Evolutionary conservation across 2,888 invertebrate genomes (phyloP), one percentile per base, ranked within the genome.

Genomic region (Brenthis ino): DNA sequence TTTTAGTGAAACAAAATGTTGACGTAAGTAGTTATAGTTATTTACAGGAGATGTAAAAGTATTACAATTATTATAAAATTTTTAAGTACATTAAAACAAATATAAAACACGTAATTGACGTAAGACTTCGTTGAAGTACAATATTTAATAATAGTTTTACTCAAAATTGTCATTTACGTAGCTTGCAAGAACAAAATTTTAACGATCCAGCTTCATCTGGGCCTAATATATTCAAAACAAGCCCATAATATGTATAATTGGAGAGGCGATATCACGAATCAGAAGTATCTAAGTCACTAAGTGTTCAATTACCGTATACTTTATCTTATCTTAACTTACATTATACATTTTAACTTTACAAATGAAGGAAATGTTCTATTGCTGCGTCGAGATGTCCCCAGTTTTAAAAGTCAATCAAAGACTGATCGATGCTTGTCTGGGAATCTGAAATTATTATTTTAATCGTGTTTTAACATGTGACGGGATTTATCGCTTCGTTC

Each of bases 401-500:
- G 65, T 58, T 64, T 72, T 69, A 70, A 73, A 71, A 74, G 72
- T 74, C 74, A 76, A 77, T 76, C 74, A 76, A 69, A 65, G 64
- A 58, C 70, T 67, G 72, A 71, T 74, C 72, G 74, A 72, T 69
- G 75, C 65, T 71, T 72, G 72, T 72, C 72, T 68, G 66, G 68
- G 70, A 66, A 70, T 69, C 74, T 71, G 56, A 74, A 83, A 82
- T 82, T 82, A 83, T 83, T 82, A 82, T 82, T 82, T 84, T 79
- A 82, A 83, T 80, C 76, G 80, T 80, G 81, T 84, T 84, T 72
- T 74, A 74, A 75, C 74, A 73, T 73, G 68, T 67, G 72, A 72
- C 58, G 77, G 75, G 78, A 85, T 87, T 85, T 86, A 87, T 85
- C 78, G 82, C 81, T 77, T 79, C 82, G 82, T 83, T 82, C 82